Base-by-base conservation (phyloP, 1,140 invertebrate species). In the Panonychus citri region DNA sequence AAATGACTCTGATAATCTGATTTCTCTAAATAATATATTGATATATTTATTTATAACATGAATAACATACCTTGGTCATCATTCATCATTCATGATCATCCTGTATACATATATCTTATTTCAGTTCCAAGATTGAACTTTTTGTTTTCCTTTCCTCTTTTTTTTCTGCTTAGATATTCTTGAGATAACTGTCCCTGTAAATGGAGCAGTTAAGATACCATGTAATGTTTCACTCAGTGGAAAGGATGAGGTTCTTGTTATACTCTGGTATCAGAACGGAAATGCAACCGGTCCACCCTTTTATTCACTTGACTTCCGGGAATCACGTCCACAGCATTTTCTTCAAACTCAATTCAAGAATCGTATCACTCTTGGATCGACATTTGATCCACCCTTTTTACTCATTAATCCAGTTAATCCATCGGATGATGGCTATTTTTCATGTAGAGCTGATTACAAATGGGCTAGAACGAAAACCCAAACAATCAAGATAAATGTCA, bases 391-490 rank as follows among this genome's bases (percentile, higher is more conserved):
- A 1, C 49, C 49, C 7, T 51, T 13, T 17, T 24, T 51, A 1
- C 17, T 51, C 13, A 51, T 51, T n/a, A 27, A 26, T 17, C 24
- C 24, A 30, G 17, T 27, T 7, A 27, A 25, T 26, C 49, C 25
- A 27, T 27, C 24, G 12, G 49, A 51, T 51, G 28, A 30, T 51
- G 49, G 49, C 13, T 27, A 21, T 7, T 51, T 28, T 27, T 51
- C 28, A 13, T 51, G 49, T 24, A 34, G 54, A 43, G 40, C 28
- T 25, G 54, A 55, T 46, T 55, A 27, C 39, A 55, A 55, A 48
- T 55, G 54, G 54, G n/a, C 54, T n/a, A 43, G 54, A 55, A 55
- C 54, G 24, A 15, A 43, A 25, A 55, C 34, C 27, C 12, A 12
- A 10, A 28, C 19, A 13, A 21, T 55, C 2, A 43, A 46, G 17